Conservation (phyloP, 2,797 vertebrate species). For the Australoheros facetus region DNA sequence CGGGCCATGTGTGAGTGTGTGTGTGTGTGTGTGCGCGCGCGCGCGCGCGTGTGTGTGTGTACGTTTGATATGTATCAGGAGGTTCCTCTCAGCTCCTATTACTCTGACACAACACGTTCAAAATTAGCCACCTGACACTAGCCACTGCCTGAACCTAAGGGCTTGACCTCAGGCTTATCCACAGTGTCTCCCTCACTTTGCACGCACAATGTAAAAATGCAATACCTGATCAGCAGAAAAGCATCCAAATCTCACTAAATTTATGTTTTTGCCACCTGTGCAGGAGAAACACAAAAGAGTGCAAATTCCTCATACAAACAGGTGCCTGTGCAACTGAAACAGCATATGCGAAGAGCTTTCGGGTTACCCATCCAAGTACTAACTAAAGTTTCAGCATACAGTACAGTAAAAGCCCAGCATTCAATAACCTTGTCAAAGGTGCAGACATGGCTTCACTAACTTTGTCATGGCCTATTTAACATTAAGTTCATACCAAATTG, state of each 20-base stretch:
- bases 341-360: neutral
- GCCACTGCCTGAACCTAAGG: slow-evolving; percentile 31
- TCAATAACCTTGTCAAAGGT: slow-evolving; percentile 27
- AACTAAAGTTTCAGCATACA: neutral
- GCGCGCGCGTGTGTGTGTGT: slow-evolving; percentile 12
- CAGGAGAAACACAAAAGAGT: neutral
- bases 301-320: neutral
- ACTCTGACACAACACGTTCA: slow-evolving; percentile 72
- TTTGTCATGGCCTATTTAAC: slow-evolving; percentile 42
- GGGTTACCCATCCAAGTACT: neutral
- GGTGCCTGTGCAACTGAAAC: neutral
- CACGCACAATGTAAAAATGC: neutral
- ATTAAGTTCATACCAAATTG: neutral
- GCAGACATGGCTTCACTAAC: slow-evolving; percentile 12
- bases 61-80: slow-evolving; percentile 23
- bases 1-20: slow-evolving; percentile 9
- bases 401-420: neutral
- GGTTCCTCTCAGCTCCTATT: slow-evolving; percentile 64
- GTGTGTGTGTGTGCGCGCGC: too few species aligned
- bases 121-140: slow-evolving; percentile 55
- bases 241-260: neutral
- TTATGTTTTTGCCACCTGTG: too few species aligned
- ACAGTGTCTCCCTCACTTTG: slow-evolving; percentile 10
- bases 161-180: slow-evolving; percentile 25
- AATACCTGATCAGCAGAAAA: neutral